Evolutionary conservation across 2,113 vertebrate genomes (phyloP).

Genomic region (Prunella fulvescens): DNA sequence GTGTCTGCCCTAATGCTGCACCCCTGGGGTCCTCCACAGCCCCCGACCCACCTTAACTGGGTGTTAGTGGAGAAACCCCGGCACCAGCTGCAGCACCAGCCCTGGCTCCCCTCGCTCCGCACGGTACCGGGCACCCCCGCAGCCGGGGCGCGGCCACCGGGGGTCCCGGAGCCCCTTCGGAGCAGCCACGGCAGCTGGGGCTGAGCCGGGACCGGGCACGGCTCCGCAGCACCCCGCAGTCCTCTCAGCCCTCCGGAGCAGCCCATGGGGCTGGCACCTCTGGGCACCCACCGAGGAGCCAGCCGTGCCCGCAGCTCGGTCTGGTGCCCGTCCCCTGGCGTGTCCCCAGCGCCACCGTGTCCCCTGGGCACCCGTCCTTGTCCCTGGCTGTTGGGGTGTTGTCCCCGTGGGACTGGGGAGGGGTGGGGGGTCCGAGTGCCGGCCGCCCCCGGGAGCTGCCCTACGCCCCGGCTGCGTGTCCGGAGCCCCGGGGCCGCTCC

Average conservation of each 20-base stretch:
- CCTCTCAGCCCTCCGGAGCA: fast-evolving
- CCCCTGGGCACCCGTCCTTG: neutral
- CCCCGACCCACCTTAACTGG: neutral
- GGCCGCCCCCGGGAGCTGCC: too few species aligned
- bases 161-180: neutral
- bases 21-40: fast-evolving
- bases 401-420: neutral
- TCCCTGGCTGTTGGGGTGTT: neutral
- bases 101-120: neutral
- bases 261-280: neutral
- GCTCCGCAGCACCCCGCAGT: too few species aligned
- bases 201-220: neutral
- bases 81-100: neutral
- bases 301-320: neutral
- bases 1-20: neutral
- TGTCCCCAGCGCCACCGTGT: neutral
- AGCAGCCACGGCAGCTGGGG: neutral
- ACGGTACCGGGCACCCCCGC: fast-evolving
- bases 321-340: too few species aligned
- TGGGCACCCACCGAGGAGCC: neutral
- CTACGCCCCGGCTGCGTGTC: neutral
- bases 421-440: too few species aligned
- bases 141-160: fast-evolving
- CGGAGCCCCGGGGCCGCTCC: too few species aligned
- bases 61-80: neutral